Percentiles rank a stretch among this genome's conserved stretches.
Evolutionary conservation across 2,797 vertebrate species (phyloP).

Genomic region (Gouania willdenowi): DNA sequence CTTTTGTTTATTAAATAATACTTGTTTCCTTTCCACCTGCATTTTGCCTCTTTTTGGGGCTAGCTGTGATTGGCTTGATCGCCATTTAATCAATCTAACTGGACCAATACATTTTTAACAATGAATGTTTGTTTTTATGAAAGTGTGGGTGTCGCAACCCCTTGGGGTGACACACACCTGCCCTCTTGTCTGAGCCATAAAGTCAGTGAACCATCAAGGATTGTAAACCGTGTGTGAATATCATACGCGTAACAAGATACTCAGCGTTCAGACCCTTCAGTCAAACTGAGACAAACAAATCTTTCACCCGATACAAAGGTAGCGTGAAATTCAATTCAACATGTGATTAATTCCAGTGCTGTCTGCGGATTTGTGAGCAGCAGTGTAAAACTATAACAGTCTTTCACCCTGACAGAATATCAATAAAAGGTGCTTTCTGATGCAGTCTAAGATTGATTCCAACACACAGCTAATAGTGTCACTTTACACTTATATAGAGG

Average conservation of each 20-base stretch:
- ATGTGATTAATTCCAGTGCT: not conserved
- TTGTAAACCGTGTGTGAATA: conserved; percentile 5
- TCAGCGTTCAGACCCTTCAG: not conserved
- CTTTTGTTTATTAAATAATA: too few species aligned
- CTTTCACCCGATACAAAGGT: not conserved
- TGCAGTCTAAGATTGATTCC: conserved; percentile 16
- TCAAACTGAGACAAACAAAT: conserved; percentile 1
- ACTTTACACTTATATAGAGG: conserved; percentile 20
- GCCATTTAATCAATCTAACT: too few species aligned
- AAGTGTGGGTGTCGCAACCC: too few species aligned
- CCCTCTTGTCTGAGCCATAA: conserved; percentile 15
- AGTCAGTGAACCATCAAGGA: not conserved
- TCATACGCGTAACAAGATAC: conserved; percentile 8
- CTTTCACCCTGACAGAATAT: not conserved
- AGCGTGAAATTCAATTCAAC: not conserved
- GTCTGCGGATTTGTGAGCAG: too few species aligned
- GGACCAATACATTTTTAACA: too few species aligned
- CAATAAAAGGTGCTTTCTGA: not conserved
- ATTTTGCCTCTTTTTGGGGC: too few species aligned
- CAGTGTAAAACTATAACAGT: conserved; percentile 1
- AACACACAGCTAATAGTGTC: conserved; percentile 17
- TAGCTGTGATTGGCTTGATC: too few species aligned
- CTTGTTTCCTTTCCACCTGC: too few species aligned
- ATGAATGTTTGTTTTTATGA: too few species aligned
- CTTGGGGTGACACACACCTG: too few species aligned